Conservation (phyloP, 2,113 vertebrate genomes). For the Petromus typicus region DNA sequence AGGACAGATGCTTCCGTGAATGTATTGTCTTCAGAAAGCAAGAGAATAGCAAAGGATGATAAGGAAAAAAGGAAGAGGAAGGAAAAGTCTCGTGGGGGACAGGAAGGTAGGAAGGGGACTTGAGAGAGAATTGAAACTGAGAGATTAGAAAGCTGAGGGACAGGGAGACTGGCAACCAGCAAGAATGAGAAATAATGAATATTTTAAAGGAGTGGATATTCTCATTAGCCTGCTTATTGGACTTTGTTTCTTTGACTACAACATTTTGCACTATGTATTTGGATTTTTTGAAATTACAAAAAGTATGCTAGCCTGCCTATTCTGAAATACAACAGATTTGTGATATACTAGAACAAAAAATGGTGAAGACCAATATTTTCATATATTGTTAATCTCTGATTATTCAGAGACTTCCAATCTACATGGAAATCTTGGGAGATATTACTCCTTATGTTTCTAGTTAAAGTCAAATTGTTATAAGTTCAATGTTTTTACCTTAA, state of each 20-base stretch:
- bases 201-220: neutral
- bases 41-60: neutral
- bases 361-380: neutral
- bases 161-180: neutral
- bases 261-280: neutral
- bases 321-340: neutral
- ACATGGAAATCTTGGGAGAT: neutral
- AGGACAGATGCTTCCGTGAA: neutral
- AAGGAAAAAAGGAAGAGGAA: neutral
- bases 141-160: neutral
- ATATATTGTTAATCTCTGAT: neutral
- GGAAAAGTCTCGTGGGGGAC: neutral
- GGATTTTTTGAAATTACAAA: conserved; percentile 21
- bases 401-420: neutral
- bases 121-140: neutral
- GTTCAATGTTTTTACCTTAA: neutral
- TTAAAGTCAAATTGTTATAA: neutral
- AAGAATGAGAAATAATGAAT: neutral
- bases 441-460: neutral
- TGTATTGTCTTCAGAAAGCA: neutral
- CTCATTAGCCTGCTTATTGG: neutral
- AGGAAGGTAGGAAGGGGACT: neutral
- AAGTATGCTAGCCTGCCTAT: neutral
- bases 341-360: neutral
- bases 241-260: neutral